These are phyloP conservation scores for Dicrostonyx torquatus DNA, from an alignment of 2,797 vertebrate species.

Conservation along the genomic window DNA sequence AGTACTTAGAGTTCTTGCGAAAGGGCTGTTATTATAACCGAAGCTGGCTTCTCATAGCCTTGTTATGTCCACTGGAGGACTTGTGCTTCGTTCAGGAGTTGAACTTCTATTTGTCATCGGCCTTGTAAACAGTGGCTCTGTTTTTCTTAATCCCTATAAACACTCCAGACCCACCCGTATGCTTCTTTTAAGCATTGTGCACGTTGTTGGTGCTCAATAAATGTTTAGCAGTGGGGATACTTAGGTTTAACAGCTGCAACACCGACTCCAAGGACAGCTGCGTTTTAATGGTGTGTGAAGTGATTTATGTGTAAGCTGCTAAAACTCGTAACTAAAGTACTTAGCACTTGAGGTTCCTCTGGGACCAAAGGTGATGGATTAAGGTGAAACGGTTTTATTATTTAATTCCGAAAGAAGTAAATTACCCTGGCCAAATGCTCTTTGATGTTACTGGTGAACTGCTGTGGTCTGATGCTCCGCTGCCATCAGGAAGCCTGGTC, in stretches of 20 bases:
- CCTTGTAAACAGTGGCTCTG: slow-evolving; percentile 43
- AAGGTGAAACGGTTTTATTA: slow-evolving; percentile 80
- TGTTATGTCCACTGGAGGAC: slow-evolving; percentile 31
- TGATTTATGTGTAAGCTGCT: slow-evolving; percentile 77
- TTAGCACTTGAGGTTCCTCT: slow-evolving; percentile 76
- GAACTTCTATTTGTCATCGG: slow-evolving; percentile 52
- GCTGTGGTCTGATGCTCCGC: slow-evolving; percentile 70
- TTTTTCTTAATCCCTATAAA: slow-evolving; percentile 15
- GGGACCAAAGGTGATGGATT: slow-evolving; percentile 81
- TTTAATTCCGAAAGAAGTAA: slow-evolving; percentile 82
- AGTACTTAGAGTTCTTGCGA: slow-evolving; percentile 34
- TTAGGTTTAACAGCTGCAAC: slow-evolving; percentile 71
- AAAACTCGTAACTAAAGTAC: slow-evolving; percentile 78
- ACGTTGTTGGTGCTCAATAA: slow-evolving; percentile 74
- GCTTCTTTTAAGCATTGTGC: slow-evolving; percentile 50
- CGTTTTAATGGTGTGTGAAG: slow-evolving; percentile 75
- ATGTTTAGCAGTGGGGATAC: slow-evolving; percentile 67
- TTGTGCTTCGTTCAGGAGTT: background rate
- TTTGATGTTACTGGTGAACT: slow-evolving; percentile 77
- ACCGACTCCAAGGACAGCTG: slow-evolving; percentile 73
- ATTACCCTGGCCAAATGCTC: slow-evolving; percentile 78
- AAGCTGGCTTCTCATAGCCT: slow-evolving; percentile 27
- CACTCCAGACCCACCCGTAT: slow-evolving; percentile 44
- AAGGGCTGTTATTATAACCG: slow-evolving; percentile 16
- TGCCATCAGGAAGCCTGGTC: slow-evolving; percentile 73